phyloP scores from a whole-genome alignment of 2,797 vertebrate species.

The Sebastes melanostomus region DNA sequence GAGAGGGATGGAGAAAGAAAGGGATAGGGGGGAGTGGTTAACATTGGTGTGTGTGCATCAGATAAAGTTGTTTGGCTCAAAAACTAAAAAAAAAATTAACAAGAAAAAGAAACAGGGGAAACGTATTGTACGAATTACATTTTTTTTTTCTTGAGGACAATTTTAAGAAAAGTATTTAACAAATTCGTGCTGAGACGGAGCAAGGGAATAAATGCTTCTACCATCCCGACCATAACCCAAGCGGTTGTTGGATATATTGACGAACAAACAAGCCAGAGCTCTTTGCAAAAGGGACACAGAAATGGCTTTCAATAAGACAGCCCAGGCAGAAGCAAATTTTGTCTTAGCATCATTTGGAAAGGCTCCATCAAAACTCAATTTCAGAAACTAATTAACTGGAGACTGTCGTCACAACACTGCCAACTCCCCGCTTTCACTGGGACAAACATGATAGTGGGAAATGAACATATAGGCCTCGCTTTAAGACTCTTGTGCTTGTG shows the following conservation, averaged over 20 bases:
- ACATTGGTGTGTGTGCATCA: constrained; percentile 54
- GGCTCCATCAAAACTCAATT: constrained; percentile 99
- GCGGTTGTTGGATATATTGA: constrained; percentile 93
- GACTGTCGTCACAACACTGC: constrained; percentile 90
- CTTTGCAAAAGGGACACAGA: constrained; percentile 92
- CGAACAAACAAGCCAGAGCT: constrained; percentile 86
- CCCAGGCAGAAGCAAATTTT: constrained; percentile 93
- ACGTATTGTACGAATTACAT: neutral
- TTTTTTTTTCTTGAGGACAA: constrained; percentile 22
- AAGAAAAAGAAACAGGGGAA: constrained; percentile 13
- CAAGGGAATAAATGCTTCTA: constrained; percentile 30
- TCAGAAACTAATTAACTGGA: constrained; percentile 99
- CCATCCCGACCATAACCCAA: constrained; percentile 69
- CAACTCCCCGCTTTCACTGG: constrained; percentile 88
- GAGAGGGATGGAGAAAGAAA: constrained; percentile 46
- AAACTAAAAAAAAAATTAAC: constrained; percentile 31
- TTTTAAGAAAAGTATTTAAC: constrained; percentile 51
- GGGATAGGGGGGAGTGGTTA: constrained; percentile 58
- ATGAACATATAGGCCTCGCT: constrained; percentile 57
- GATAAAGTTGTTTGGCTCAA: constrained; percentile 63
- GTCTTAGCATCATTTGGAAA: constrained; percentile 98
- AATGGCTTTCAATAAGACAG: constrained; percentile 92
- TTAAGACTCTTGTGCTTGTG: constrained; percentile 46
- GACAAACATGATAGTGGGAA: constrained; percentile 57
- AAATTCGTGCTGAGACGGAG: constrained; percentile 40